These are phyloP conservation scores for Entomyzon cyanotis DNA, from an alignment of 2,113 vertebrate species.

Conservation along the genomic window DNA sequence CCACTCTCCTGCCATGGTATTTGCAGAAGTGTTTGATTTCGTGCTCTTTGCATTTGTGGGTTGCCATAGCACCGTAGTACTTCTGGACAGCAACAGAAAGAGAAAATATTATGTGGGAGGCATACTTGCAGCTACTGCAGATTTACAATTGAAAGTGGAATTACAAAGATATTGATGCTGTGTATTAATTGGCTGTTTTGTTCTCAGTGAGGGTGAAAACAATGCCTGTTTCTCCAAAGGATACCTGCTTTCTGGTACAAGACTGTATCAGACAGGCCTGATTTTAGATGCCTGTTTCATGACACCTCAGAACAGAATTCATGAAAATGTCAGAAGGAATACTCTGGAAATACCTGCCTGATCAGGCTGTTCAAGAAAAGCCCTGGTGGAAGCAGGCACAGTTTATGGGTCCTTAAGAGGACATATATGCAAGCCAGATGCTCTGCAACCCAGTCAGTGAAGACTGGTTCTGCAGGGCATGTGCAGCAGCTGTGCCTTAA, in stretches of 20 bases:
- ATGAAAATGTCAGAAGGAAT: not conserved
- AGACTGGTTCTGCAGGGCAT: not conserved
- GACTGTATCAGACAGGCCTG: not conserved
- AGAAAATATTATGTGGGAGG: not conserved
- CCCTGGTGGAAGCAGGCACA: not conserved
- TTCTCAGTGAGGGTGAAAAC: not conserved
- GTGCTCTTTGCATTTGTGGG: slow-evolving; percentile 50
- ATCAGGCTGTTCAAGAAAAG: not conserved
- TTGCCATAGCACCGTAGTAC: slow-evolving; percentile 73
- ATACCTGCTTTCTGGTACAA: not conserved
- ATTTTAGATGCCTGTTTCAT: not conserved
- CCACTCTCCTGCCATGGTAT: slow-evolving; percentile 74
- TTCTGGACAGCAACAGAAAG: slow-evolving; percentile 72
- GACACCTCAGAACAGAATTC: not conserved
- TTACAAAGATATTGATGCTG: not conserved
- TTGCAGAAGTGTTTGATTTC: slow-evolving; percentile 81
- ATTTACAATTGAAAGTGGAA: not conserved
- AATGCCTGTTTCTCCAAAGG: not conserved
- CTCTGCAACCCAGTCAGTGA: not conserved
- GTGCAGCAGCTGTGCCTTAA: not conserved
- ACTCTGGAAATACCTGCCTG: not conserved
- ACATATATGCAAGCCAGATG: not conserved
- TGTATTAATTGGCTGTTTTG: not conserved
- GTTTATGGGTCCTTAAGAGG: not conserved
- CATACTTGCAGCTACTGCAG: not conserved